Evolutionary conservation across 2,113 vertebrate genomes (phyloP), one percentile per base, ranked within the genome.

Genomic region (Clinocottus analis): DNA sequence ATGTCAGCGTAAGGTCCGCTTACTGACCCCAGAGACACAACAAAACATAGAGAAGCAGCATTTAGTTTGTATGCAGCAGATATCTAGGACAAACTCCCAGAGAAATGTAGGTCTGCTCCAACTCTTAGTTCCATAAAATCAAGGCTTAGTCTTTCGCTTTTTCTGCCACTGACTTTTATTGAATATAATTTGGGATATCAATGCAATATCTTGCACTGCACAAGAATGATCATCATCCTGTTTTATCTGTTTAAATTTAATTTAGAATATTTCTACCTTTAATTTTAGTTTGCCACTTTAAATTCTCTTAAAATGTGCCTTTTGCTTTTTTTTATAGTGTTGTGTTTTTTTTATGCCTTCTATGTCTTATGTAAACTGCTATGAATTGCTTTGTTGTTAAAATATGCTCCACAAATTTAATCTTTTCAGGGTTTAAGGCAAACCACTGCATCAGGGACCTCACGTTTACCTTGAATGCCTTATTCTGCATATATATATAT

Each of bases 401-500:
- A 43, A 59, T 3, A 13, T 59, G 19, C 67, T 56, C 0, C 25
- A 37, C 11, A 73, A 73, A 27, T 64, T 45, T 37, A 14, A 12
- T 58, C 33, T 14, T 25, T 47, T 12, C n/a, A 33, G 8, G 23
- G 21, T 80, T 45, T 43, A 23, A 41, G 21, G 6, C 13, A 21
- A 58, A 72, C 8, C 4, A 33, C 23, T 53, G 55, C 85, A 74
- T 69, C 58, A 62, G 39, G 3, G 39, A 23, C 62, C 19, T 60
- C 16, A n/a, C 29, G 25, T 65, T 68, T 3, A 14, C 27, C 19
- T 31, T 31, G 4, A 64, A 80, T 53, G n/a, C 8, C 7, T 79
- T 43, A 64, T 45, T 84, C 66, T 75, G 64, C 58, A 79, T 69
- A 56, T 7, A 8, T 73, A 55, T 23, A 55, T 55, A 55, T 7